Conservation (phyloP, 1,140 invertebrate species). For the Drosophila takahashii region DNA sequence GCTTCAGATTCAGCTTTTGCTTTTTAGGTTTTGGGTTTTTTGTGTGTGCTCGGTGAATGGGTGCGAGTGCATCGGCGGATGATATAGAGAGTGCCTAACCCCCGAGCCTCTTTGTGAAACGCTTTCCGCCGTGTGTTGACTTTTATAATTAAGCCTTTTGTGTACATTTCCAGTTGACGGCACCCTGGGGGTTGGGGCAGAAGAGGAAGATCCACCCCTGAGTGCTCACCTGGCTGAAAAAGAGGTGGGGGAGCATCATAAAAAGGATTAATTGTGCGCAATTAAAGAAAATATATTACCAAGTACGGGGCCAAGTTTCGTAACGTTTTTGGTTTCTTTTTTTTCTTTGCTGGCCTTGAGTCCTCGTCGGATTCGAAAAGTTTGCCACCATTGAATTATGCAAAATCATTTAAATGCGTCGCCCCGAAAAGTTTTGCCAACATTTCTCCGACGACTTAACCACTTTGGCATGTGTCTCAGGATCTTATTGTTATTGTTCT, state of each 20-base stretch:
- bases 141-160: constrained; percentile 82
- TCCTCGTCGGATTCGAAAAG: constrained; percentile 38
- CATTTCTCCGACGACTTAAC: constrained; percentile 64
- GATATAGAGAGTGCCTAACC: constrained; percentile 58
- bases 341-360: neutral
- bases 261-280: constrained; percentile 81
- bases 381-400: constrained; percentile 73
- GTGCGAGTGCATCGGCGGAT: constrained; percentile 50
- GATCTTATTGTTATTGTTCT: constrained; percentile 68
- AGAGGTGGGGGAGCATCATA: constrained; percentile 45
- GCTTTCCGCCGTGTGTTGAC: constrained; percentile 58
- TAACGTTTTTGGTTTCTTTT: constrained; percentile 23
- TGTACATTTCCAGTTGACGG: constrained; percentile 78
- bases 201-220: constrained; percentile 11
- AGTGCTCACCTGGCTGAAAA: constrained; percentile 40
- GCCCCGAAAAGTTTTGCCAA: constrained; percentile 63
- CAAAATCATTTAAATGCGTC: constrained; percentile 81
- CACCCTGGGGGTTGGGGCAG: constrained; percentile 3
- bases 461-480: constrained; percentile 75
- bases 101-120: constrained; percentile 22
- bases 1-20: constrained; percentile 41
- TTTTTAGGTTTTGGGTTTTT: constrained; percentile 25
- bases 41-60: constrained; percentile 22
- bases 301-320: constrained; percentile 42
- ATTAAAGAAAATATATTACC: constrained; percentile 77